A percentile compares a stretch with the other conserved stretches of the same genome.
Conservation (phyloP, 2,888 invertebrate genomes). For the Epirrhoe alternata region DNA sequence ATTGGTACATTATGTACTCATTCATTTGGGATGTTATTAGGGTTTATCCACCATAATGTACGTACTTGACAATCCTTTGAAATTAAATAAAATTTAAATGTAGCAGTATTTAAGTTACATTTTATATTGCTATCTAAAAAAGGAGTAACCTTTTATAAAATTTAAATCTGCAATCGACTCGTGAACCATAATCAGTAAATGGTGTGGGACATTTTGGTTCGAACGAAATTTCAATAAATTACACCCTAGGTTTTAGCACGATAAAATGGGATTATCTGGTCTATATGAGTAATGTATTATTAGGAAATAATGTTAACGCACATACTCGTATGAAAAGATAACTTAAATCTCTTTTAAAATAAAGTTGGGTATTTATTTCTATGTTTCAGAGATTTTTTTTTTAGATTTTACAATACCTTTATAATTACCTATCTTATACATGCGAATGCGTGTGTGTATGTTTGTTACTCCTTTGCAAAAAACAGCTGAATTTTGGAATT, state of each 20-base stretch:
- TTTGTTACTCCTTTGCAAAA: no score
- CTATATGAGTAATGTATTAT: background rate
- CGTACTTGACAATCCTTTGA: background rate
- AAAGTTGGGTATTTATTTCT: no score
- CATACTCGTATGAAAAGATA: background rate
- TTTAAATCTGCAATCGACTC: background rate
- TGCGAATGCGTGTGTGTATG: no score
- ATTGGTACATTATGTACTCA: conserved; percentile 16
- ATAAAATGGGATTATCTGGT: background rate
- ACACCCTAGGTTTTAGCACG: background rate
- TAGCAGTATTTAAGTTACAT: no score
- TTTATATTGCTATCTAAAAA: no score
- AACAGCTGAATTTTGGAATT: no score
- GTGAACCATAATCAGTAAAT: background rate
- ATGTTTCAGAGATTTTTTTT: no score
- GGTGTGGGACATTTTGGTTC: background rate
- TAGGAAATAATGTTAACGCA: background rate
- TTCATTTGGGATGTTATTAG: conserved; percentile 16
- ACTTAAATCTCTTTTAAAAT: no score
- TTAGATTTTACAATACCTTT: no score
- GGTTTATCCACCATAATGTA: background rate
- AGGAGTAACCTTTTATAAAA: no score
- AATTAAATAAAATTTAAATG: background rate
- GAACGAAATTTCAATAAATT: background rate
- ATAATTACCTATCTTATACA: no score